Conservation (phyloP, 2,797 vertebrate species). For the Pseudochirops corinnae region DNA sequence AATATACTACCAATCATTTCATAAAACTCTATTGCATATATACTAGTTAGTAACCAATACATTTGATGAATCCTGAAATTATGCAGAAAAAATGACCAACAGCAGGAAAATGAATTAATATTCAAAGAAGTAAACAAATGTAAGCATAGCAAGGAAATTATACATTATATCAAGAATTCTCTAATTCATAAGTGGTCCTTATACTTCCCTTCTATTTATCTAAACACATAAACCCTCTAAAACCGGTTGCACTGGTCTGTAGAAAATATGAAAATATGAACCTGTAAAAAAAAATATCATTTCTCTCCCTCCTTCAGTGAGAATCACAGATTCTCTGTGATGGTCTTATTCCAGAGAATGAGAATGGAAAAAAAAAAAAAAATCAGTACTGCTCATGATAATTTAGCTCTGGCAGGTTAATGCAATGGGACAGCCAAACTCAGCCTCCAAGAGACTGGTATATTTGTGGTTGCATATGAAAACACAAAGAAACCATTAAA, state of each 20-base stretch:
- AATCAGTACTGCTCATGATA: neutral
- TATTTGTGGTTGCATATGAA: slow-evolving; percentile 71
- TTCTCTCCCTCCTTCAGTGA: slow-evolving; percentile 1
- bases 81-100: slow-evolving; percentile 9
- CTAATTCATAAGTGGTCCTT: neutral
- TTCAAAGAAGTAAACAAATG: slow-evolving; percentile 9
- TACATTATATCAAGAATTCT: neutral
- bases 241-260: neutral
- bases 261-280: slow-evolving; percentile 30
- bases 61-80: slow-evolving; percentile 55
- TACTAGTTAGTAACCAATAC: neutral
- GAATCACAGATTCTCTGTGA: slow-evolving; percentile 30
- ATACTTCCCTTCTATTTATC: neutral
- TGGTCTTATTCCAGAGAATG: slow-evolving; percentile 50
- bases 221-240: neutral
- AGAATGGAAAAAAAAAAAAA: neutral
- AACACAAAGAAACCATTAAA: slow-evolving; percentile 83
- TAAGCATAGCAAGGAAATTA: slow-evolving; percentile 24
- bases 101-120: slow-evolving; percentile 24
- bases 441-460: slow-evolving; percentile 66
- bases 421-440: slow-evolving; percentile 64
- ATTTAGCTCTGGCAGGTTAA: slow-evolving; percentile 52
- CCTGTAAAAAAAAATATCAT: neutral
- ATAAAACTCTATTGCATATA: slow-evolving; percentile 29
- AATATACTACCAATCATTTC: slow-evolving; percentile 18